Evolutionary conservation across 1,140 invertebrate genomes (phyloP).

Genomic region (Papilio polyxenes): DNA sequence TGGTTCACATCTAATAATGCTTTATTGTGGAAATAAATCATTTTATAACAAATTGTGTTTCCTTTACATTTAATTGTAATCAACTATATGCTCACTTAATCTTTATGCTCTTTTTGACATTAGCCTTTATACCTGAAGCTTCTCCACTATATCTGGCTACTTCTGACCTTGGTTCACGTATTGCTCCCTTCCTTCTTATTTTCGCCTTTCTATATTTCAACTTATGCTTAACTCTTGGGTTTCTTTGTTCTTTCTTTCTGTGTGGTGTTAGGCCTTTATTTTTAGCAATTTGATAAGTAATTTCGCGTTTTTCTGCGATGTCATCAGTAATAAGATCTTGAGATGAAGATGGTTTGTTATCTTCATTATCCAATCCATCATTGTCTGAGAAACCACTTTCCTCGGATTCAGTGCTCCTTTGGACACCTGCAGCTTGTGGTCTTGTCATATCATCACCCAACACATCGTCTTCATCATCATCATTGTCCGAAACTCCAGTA

Average conservation of each 20-base stretch:
- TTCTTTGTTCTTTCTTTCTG: conserved; percentile 94
- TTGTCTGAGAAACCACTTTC: conserved; percentile 74
- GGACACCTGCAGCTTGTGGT: conserved; percentile 51
- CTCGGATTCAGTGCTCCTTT: conserved; percentile 69
- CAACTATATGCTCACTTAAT: conserved; percentile 82
- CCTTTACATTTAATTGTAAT: conserved; percentile 50
- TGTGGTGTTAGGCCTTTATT: conserved; percentile 96
- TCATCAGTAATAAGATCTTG: conserved; percentile 58
- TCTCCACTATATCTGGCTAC: conserved; percentile 91
- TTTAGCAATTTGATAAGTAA: conserved; percentile 96
- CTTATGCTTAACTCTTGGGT: conserved; percentile 96
- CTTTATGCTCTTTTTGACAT: conserved; percentile 92
- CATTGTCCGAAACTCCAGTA: conserved; percentile 70
- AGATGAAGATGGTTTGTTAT: conserved; percentile 62
- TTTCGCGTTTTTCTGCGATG: conserved; percentile 86
- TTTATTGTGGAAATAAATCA: conserved; percentile 63
- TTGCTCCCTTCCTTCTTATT: conserved; percentile 93
- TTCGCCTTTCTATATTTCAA: conserved; percentile 95
- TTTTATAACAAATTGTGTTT: conserved; percentile 48
- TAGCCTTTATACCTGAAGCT: conserved; percentile 93
- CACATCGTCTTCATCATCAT: conserved; percentile 61
- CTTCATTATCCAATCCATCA: conserved; percentile 64
- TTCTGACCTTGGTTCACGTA: conserved; percentile 90
- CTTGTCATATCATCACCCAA: conserved; percentile 68
- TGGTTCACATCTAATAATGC: conserved; percentile 15